Conservation (phyloP, 2,888 invertebrate species). For the Phaedon cochleariae region DNA sequence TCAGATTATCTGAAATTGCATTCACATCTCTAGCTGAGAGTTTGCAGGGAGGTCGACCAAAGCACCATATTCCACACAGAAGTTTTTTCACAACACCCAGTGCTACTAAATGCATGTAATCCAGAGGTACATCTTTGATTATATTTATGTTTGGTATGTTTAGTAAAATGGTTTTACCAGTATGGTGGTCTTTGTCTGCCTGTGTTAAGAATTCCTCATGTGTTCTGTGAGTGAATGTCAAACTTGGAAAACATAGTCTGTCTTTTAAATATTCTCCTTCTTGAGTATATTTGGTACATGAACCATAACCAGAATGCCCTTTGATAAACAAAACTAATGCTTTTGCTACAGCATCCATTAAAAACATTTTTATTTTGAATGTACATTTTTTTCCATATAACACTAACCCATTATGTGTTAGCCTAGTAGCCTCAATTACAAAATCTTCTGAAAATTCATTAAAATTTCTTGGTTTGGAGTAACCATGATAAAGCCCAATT, state of each 20-base stretch:
- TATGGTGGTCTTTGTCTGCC: conserved; percentile 8
- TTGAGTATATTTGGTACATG: conserved; percentile 17
- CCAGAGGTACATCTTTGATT: conserved; percentile 11
- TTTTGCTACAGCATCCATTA: conserved; percentile 19
- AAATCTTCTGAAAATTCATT: not conserved
- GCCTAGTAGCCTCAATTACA: not conserved
- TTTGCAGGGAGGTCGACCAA: conserved; percentile 22
- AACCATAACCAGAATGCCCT: conserved; percentile 14
- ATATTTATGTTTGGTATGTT: conserved; percentile 19
- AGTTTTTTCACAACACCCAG: conserved; percentile 21
- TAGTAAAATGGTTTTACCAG: conserved; percentile 1
- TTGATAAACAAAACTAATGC: conserved; percentile 11
- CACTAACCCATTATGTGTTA: conserved; percentile 1
- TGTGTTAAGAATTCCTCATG: conserved; percentile 1
- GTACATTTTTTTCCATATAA: not conserved
- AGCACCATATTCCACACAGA: conserved; percentile 16
- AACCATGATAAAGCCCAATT: no score
- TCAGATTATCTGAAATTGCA: conserved; percentile 8
- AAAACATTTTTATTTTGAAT: conserved; percentile 12
- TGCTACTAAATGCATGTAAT: conserved; percentile 15
- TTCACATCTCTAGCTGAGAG: not conserved
- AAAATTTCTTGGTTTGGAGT: no score
- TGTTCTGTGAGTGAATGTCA: conserved; percentile 2
- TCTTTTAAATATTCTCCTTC: conserved; percentile 11
- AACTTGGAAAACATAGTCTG: conserved; percentile 10